Evolutionary conservation across 2,888 invertebrate species (phyloP).

Genomic region (Brachyopa scutellaris): DNA sequence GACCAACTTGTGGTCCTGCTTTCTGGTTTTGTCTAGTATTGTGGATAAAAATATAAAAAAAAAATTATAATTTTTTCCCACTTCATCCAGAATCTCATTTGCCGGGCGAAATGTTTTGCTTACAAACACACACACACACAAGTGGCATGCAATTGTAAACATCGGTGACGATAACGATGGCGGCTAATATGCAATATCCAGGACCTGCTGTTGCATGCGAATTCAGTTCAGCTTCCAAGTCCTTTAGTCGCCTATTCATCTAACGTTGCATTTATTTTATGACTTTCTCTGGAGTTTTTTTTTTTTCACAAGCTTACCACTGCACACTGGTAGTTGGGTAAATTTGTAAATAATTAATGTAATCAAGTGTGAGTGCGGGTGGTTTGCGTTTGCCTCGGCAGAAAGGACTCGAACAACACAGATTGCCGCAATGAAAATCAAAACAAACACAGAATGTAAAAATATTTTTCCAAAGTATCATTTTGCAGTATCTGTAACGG

Average conservation of each 20-base stretch:
- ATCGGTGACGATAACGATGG: background rate
- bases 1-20: slow-evolving; percentile 38
- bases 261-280: slow-evolving; percentile 13
- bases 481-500: slow-evolving; percentile 23
- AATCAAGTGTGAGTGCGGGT: slow-evolving; percentile 31
- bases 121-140: slow-evolving; percentile 36
- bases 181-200: slow-evolving; percentile 51
- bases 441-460: slow-evolving; percentile 52
- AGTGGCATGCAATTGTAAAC: slow-evolving; percentile 1
- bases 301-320: slow-evolving; percentile 5
- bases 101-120: slow-evolving; percentile 41
- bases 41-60: slow-evolving; percentile 56
- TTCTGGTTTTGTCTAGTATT: slow-evolving; percentile 7
- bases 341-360: slow-evolving; percentile 68
- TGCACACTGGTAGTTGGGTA: slow-evolving; percentile 11
- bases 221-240: background rate
- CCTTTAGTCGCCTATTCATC: background rate
- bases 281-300: slow-evolving; percentile 7
- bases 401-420: slow-evolving; percentile 18
- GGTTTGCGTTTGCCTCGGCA: background rate
- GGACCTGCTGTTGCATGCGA: background rate
- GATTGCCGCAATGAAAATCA: slow-evolving; percentile 49
- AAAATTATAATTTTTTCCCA: slow-evolving; percentile 58
- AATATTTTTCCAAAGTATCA: slow-evolving; percentile 45
- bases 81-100: slow-evolving; percentile 56